Base-by-base conservation (phyloP, 2,888 invertebrate species). In the Chydorus sphaericus region DNA sequence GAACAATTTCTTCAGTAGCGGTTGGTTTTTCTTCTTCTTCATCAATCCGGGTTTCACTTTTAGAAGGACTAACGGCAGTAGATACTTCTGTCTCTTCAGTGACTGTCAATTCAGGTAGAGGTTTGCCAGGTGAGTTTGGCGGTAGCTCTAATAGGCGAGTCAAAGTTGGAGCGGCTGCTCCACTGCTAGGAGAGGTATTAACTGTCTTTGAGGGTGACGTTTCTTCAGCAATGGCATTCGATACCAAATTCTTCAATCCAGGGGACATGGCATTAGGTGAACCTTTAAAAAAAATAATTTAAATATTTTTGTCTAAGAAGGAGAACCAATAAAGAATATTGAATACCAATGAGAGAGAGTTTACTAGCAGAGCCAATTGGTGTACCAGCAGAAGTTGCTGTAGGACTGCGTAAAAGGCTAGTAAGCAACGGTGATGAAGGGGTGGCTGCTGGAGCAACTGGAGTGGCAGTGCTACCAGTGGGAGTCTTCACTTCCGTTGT, bases 381-480 rank as follows among this genome's bases (percentile, higher is more conserved):
- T 23, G 58, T 48, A n/a, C 44, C 56, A 8, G 59, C 55, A 28
- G 61, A 51, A 8, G 29, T 44, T 23, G 26, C 30, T n/a, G 48
- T 77, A 1, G 79, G 78, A 48, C 82, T 83, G 68, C 89, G 87
- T 5, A 91, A 71, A 36, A 91, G 73, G 48, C 88, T 88, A 8
- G 90, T 88, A 49, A 91, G 73, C 44, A 91, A 70, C 0, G 89
- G 89, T 7, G 77, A 72, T 10, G 66, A 71, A 60, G 65, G 67
- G 57, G 65, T 62, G 4, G 61, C 62, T 20, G 59, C 55, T n/a
- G 61, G 58, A 11, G 59, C 26, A 37, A 31, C 30, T 29, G 54
- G 33, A 16, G 58, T 38, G 18, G 39, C n/a, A 29, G 20, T 28
- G 10, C 18, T 29, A 16, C 31, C 44, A 20, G 50, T 54, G 36